A percentile compares a stretch with the other conserved stretches of the same genome.
Evolutionary conservation across 2,113 vertebrate species (phyloP).

Genomic region (Dromaius novaehollandiae): DNA sequence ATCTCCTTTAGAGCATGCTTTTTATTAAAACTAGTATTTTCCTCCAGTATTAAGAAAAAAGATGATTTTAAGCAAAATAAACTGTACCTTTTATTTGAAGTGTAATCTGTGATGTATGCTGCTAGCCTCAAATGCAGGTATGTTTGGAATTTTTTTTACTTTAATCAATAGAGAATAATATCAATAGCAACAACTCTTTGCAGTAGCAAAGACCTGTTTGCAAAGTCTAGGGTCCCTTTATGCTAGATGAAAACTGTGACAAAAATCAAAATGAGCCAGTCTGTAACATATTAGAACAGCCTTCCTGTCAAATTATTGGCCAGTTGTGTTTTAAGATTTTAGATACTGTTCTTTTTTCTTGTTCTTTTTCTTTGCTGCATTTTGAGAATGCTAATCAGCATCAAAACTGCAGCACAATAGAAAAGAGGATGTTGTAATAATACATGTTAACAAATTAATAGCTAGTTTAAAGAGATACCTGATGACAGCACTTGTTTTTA

Average conservation of each 20-base stretch:
- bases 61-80: neutral
- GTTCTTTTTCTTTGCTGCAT: neutral
- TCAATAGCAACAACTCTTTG: neutral
- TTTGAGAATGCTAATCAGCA: constrained; percentile 4
- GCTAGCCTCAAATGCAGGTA: neutral
- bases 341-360: neutral
- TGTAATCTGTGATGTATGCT: neutral
- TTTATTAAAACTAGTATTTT: neutral
- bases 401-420: constrained; percentile 29
- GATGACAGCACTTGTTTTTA: neutral
- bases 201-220: neutral
- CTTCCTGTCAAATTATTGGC: neutral
- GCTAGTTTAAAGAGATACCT: constrained; percentile 10
- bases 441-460: constrained; percentile 15
- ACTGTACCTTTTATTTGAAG: neutral
- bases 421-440: constrained; percentile 9
- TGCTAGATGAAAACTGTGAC: neutral
- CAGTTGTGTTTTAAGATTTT: neutral
- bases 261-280: neutral
- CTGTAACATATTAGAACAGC: neutral
- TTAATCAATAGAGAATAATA: neutral
- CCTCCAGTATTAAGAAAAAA: neutral
- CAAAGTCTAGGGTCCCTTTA: neutral
- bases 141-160: neutral
- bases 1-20: neutral